Conservation (phyloP, 2,113 vertebrate genomes). For the Xiphias gladius region DNA sequence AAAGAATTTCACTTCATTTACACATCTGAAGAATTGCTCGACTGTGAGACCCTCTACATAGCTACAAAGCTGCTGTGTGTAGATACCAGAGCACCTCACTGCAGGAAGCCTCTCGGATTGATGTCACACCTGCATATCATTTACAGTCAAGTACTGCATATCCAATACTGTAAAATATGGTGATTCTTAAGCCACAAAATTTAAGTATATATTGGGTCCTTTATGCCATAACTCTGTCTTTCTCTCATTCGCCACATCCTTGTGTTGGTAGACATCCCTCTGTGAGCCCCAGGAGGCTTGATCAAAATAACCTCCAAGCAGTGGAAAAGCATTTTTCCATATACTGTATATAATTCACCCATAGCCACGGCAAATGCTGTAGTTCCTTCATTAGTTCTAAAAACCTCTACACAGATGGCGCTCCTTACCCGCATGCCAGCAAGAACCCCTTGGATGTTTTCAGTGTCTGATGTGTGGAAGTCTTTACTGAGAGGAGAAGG, state of each 20-base stretch:
- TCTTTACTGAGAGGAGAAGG: constrained; percentile 47
- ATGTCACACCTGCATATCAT: neutral
- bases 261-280: constrained; percentile 10
- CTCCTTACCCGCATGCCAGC: constrained; percentile 13
- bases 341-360: neutral
- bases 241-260: neutral
- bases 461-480: constrained; percentile 27
- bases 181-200: neutral
- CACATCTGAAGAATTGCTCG: constrained; percentile 1
- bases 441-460: constrained; percentile 5
- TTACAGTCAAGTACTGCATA: neutral
- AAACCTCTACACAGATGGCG: constrained; percentile 20
- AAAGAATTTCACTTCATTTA: neutral
- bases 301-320: constrained; percentile 3
- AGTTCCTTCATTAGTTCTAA: constrained; percentile 11
- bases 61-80: neutral
- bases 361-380: neutral
- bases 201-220: no score
- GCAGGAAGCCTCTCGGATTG: neutral
- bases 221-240: neutral
- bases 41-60: neutral
- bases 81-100: neutral
- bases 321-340: neutral
- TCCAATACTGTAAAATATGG: neutral
- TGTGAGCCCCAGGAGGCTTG: neutral